phyloP scores from a whole-genome alignment of 2,113 vertebrate species.

The Oenanthe oenanthe region DNA sequence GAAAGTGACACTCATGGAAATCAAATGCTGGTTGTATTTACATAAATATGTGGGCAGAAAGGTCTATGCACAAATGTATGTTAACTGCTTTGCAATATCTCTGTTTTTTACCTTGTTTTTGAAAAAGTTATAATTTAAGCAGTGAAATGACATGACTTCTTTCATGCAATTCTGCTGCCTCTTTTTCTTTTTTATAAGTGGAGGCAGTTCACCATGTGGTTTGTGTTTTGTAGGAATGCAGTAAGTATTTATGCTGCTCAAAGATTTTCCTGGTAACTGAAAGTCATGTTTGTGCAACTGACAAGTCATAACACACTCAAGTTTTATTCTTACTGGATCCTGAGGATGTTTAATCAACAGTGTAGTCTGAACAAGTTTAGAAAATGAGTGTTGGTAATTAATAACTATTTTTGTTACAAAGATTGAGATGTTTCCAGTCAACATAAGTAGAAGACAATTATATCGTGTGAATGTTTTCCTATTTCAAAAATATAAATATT shows the following conservation, averaged over 20 bases:
- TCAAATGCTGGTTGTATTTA: background rate
- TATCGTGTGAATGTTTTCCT: background rate
- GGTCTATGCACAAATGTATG: background rate
- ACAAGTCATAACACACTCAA: background rate
- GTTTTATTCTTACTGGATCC: conserved; percentile 6
- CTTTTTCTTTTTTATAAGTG: background rate
- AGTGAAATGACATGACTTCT: background rate
- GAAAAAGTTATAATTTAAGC: background rate
- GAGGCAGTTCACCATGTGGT: background rate
- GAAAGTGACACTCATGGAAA: background rate
- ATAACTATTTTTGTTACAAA: background rate
- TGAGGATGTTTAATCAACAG: conserved; percentile 31
- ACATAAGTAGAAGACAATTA: background rate
- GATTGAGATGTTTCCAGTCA: background rate
- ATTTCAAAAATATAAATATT: background rate
- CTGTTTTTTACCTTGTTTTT: background rate
- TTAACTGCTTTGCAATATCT: background rate
- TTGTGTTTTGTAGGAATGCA: background rate
- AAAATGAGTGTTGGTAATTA: conserved; percentile 38
- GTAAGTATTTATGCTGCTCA: conserved; percentile 1
- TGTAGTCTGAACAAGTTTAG: conserved; percentile 37
- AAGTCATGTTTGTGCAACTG: conserved; percentile 16
- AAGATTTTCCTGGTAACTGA: background rate
- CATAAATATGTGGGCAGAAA: background rate
- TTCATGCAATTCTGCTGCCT: background rate